Evolutionary conservation across 2,113 vertebrate species (phyloP).

Genomic region (Laterallus jamaicensis): DNA sequence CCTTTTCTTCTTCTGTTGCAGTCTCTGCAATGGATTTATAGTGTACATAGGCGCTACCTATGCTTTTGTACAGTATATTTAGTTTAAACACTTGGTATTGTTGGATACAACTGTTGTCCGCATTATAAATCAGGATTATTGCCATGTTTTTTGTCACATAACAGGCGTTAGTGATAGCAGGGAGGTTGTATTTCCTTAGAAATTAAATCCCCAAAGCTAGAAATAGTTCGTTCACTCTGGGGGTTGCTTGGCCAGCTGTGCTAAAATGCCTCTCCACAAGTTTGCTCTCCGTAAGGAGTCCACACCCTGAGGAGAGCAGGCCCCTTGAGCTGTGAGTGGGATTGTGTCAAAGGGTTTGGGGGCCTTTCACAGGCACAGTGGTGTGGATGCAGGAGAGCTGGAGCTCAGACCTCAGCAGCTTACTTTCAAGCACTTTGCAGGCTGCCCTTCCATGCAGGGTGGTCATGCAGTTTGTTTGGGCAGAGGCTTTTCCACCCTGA

Average conservation of each 20-base stretch:
- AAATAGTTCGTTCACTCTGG: neutral
- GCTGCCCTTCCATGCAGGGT: neutral
- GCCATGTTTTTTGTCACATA: neutral
- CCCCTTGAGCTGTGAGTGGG: accelerated
- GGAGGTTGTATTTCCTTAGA: neutral
- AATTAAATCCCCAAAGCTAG: neutral
- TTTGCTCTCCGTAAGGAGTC: neutral
- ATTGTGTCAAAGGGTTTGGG: neutral
- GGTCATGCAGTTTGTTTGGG: neutral
- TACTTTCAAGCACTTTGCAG: neutral
- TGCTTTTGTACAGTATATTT: neutral
- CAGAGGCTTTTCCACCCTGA: neutral
- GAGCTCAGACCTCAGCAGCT: neutral
- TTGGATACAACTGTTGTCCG: neutral
- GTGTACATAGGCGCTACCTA: neutral
- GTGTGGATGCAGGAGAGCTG: neutral
- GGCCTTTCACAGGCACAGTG: neutral
- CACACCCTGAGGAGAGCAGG: neutral
- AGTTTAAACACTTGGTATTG: neutral
- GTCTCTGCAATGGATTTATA: neutral
- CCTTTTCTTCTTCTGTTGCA: neutral
- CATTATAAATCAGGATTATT: neutral
- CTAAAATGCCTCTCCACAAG: neutral
- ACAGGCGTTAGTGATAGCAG: neutral
- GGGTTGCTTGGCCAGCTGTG: neutral